These are phyloP conservation scores for Myodes glareolus DNA, from an alignment of 2,113 vertebrate species.

Conservation along the genomic window DNA sequence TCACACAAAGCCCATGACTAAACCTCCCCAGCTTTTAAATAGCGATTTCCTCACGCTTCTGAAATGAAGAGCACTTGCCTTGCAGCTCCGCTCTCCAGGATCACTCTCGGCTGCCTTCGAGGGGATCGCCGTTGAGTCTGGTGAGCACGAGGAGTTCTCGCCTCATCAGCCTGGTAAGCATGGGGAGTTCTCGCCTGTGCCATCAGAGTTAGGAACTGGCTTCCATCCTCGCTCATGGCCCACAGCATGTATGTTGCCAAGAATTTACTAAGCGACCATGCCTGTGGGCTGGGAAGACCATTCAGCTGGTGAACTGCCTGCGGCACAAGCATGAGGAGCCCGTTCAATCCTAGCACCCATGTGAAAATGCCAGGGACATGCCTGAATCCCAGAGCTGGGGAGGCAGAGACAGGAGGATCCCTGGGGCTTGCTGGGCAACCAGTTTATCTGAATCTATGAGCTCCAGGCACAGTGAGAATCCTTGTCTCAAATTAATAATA, in stretches of 20 bases:
- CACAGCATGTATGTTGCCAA: accelerated
- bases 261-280: background rate
- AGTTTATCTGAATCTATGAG: background rate
- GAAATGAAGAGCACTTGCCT: background rate
- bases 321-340: background rate
- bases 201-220: background rate
- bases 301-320: background rate
- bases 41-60: background rate
- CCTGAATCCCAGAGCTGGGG: background rate
- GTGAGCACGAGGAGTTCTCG: no score
- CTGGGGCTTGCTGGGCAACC: no score
- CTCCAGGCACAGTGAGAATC: background rate
- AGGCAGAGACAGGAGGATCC: background rate
- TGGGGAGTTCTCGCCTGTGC: background rate
- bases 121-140: background rate
- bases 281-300: background rate
- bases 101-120: background rate
- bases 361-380: background rate
- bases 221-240: background rate
- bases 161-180: background rate
- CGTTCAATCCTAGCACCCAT: background rate
- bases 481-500: background rate
- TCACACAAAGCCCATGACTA: background rate
- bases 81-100: accelerated
- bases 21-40: background rate